These are phyloP conservation scores for Trichonephila clavata DNA, from an alignment of 1,140 invertebrate genomes.

Conservation along the genomic window DNA sequence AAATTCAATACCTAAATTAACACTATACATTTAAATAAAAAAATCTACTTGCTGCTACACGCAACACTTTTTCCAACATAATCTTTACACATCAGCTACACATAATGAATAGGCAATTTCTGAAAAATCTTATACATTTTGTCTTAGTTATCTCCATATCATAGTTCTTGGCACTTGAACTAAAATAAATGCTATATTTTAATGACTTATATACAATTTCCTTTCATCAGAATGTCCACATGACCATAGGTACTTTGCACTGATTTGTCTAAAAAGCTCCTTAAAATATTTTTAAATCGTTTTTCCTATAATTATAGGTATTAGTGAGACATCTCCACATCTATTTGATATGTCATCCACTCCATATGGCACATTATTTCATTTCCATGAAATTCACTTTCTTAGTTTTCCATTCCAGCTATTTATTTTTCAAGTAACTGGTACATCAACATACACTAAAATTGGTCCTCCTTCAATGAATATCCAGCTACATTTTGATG, in stretches of 20 bases:
- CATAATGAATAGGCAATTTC: too few species aligned
- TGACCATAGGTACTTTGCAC: not conserved
- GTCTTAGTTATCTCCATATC: not conserved
- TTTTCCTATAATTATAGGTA: not conserved
- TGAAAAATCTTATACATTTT: not conserved
- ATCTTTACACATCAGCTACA: too few species aligned
- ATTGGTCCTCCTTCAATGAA: not conserved
- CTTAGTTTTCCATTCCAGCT: too few species aligned
- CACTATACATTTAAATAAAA: too few species aligned
- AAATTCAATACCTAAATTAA: too few species aligned
- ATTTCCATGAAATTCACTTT: too few species aligned
- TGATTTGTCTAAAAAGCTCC: slow-evolving; percentile 36
- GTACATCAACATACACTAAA: not conserved
- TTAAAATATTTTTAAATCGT: not conserved
- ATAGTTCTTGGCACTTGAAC: slow-evolving; percentile 28
- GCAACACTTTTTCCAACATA: too few species aligned
- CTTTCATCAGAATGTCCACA: not conserved
- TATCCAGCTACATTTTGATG: not conserved
- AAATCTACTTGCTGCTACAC: too few species aligned
- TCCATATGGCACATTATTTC: slow-evolving; percentile 1
- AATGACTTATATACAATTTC: not conserved
- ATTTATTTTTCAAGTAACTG: not conserved
- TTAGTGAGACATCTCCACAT: not conserved
- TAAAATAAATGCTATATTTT: slow-evolving; percentile 16
- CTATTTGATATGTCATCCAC: not conserved